These are phyloP conservation scores for Cyanoderma ruficeps DNA, from an alignment of 2,113 vertebrate genomes.

Conservation along the genomic window DNA sequence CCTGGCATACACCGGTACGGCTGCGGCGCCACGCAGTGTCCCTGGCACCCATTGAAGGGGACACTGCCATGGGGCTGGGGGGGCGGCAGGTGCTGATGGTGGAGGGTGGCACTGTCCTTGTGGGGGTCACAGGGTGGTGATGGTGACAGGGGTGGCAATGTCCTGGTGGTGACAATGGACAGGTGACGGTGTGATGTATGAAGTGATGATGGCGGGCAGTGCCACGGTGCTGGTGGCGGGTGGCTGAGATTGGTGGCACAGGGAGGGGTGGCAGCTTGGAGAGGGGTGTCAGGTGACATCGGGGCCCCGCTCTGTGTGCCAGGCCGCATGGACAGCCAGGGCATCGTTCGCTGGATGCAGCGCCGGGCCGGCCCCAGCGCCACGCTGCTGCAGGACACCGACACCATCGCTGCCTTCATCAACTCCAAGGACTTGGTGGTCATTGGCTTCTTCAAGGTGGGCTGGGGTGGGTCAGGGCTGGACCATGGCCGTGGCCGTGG, in stretches of 20 bases:
- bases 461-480: rapidly evolving
- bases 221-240: rapidly evolving
- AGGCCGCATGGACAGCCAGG: slow-evolving; percentile 38
- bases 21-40: rapidly evolving
- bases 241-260: neutral
- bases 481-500: rapidly evolving
- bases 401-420: slow-evolving; percentile 56
- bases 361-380: slow-evolving; percentile 72
- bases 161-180: neutral
- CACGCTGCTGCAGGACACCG: slow-evolving; percentile 56
- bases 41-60: rapidly evolving
- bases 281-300: rapidly evolving
- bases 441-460: slow-evolving; percentile 88
- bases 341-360: slow-evolving; percentile 84
- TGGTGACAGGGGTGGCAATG: neutral
- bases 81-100: rapidly evolving
- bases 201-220: neutral
- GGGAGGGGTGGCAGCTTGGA: rapidly evolving
- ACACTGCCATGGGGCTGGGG: neutral
- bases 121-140: neutral
- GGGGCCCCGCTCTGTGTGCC: rapidly evolving
- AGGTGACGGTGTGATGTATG: neutral
- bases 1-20: slow-evolving; percentile 74
- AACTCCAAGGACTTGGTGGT: slow-evolving; percentile 68
- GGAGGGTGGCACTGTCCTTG: too few relatives aligned